These are phyloP conservation scores for Alligator sinensis DNA, from an alignment of 2,113 vertebrate genomes.

Conservation along the genomic window DNA sequence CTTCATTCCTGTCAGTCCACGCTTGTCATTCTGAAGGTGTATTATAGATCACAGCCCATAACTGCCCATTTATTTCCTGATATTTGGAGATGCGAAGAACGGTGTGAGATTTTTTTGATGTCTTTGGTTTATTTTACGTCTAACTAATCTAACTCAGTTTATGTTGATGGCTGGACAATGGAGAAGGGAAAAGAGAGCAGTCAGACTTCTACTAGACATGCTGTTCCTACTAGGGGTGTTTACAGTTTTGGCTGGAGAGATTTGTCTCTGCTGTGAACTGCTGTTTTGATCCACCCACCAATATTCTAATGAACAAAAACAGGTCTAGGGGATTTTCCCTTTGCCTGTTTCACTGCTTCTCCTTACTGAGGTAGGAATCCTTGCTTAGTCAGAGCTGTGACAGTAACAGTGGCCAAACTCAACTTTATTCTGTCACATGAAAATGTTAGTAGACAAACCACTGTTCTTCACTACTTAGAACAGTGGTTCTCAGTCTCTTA, in stretches of 20 bases:
- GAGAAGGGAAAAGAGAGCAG: not conserved
- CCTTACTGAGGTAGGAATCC: not conserved
- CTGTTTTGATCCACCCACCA: not conserved
- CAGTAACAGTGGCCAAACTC: not conserved
- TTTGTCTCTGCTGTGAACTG: not conserved
- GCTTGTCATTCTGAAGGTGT: not conserved
- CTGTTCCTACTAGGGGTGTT: not conserved
- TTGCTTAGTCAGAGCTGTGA: not conserved
- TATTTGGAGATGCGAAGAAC: not conserved
- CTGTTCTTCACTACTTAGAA: too few relatives aligned
- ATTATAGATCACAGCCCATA: not conserved
- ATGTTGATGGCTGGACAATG: not conserved
- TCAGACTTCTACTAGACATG: not conserved
- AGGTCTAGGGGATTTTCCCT: not conserved
- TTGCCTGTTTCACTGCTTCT: not conserved
- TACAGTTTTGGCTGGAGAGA: not conserved
- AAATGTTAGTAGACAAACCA: not conserved
- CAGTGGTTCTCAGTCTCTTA: too few relatives aligned
- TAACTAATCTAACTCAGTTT: not conserved
- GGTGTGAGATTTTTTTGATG: not conserved
- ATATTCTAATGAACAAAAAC: not conserved
- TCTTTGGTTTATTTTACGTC: not conserved
- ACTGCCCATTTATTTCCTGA: not conserved
- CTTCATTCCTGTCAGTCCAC: not conserved
- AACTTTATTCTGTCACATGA: not conserved